Base-by-base conservation (phyloP, 2,113 vertebrate species). In the Ictalurus furcatus region DNA sequence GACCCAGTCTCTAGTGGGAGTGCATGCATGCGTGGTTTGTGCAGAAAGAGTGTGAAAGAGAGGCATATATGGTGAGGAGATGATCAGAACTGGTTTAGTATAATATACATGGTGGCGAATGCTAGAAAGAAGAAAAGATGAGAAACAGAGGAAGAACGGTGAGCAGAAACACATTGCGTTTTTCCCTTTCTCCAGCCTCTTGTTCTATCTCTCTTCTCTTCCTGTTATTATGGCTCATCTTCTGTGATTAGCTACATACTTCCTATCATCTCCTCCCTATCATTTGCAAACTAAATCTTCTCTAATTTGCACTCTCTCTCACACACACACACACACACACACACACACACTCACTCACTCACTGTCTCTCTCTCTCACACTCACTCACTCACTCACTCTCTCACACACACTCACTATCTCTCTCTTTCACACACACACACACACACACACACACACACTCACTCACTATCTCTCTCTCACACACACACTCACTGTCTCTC, bases 1-100 rank as follows among this genome's bases (percentile, higher is more conserved):
- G 56, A 13, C 28, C 28, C 40, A 6, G 54, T 63, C 67, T 78
- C 21, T 14, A 8, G 37, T 12, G 12, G 67, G 40, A 34, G 28
- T 56, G 59, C 58, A 28, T 17, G 19, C 23, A 44, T 65, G 54
- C 61, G 16, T 74, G 56, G 69, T 52, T 63, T 40, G 63, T 76
- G 2, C 34, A 52, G 5, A 6, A 28, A 30, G 17, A 74, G 34
- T 30, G 71, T 19, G 63, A 17, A 82, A 34, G 44, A 56, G 81
- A 76, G 54, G 59, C 65, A 78, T 79, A 19, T 82, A 58, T 48
- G 48, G 76, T 23, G 44, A 78, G 23, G 69, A 74, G 30, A 37
- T 73, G 56, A 85, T 85, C 67, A 85, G 85, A 85, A 76, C 73
- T 65, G 37, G 37, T 73, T 17, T 52, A 44, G 8, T 40, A 37